Conservation (phyloP, 2,113 vertebrate genomes). For the Eulacestoma nigropectus region DNA sequence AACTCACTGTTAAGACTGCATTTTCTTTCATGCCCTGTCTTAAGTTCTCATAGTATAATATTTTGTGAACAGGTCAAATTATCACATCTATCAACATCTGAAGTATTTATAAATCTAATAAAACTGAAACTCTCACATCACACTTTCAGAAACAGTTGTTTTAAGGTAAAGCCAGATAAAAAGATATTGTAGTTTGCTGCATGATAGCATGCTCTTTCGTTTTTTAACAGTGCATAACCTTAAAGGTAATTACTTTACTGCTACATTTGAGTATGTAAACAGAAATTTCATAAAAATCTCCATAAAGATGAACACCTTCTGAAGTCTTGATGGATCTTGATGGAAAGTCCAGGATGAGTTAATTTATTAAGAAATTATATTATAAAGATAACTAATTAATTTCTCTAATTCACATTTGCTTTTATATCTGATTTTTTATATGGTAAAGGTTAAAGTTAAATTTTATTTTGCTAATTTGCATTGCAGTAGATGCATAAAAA, state of each 20-base stretch:
- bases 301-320: neutral
- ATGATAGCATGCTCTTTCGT: neutral
- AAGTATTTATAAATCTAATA: neutral
- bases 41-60: neutral
- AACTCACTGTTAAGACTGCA: neutral
- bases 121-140: slow-evolving; percentile 26
- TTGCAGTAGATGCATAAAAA: neutral
- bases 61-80: neutral
- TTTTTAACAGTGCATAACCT: neutral
- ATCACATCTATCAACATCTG: neutral
- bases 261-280: neutral
- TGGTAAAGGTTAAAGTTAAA: neutral
- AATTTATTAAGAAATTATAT: slow-evolving; percentile 10
- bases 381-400: neutral
- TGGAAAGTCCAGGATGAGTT: neutral
- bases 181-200: slow-evolving; percentile 16
- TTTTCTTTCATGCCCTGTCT: neutral
- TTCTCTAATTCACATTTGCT: neutral
- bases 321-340: neutral
- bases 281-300: neutral
- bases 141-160: slow-evolving; percentile 44
- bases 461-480: neutral
- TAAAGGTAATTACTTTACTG: neutral
- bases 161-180: slow-evolving; percentile 38
- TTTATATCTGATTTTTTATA: neutral